Conservation (phyloP, 1,140 invertebrate species). For the Limonius californicus region DNA sequence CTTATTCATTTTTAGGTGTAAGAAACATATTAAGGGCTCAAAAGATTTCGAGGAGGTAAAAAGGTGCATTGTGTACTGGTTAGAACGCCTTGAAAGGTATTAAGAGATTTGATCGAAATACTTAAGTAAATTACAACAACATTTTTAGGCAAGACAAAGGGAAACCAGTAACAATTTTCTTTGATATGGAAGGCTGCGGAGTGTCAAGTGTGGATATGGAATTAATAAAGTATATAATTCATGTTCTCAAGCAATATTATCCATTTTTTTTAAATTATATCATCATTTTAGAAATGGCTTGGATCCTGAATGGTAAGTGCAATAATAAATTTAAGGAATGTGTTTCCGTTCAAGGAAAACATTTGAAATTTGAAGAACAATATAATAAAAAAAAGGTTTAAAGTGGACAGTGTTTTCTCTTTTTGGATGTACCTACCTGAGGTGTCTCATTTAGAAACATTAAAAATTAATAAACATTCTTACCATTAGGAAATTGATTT, state of each 20-base stretch:
- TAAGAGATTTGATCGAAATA: slow-evolving; percentile 9
- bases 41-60: slow-evolving; percentile 73
- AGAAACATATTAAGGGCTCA: slow-evolving; percentile 70
- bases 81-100: slow-evolving; percentile 80
- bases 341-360: too few relatives aligned
- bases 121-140: slow-evolving; percentile 4
- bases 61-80: slow-evolving; percentile 80
- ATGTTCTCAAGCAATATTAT: slow-evolving; percentile 85
- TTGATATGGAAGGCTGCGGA: slow-evolving; percentile 85
- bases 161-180: slow-evolving; percentile 77
- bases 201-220: slow-evolving; percentile 87
- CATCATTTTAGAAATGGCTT: slow-evolving; percentile 91
- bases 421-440: too few relatives aligned
- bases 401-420: too few relatives aligned
- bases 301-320: slow-evolving; percentile 82
- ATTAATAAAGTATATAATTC: slow-evolving; percentile 79
- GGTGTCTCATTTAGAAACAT: too few relatives aligned
- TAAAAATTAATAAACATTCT: too few relatives aligned
- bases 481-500: too few relatives aligned
- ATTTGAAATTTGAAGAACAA: too few relatives aligned
- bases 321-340: too few relatives aligned
- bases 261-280: slow-evolving; percentile 89
- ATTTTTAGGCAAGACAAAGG: slow-evolving; percentile 66
- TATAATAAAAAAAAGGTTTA: too few relatives aligned
- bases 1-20: slow-evolving; percentile 72